Percentiles rank a stretch among this genome's conserved stretches.
These are phyloP conservation scores for Aeoliscus strigatus DNA, from an alignment of 2,797 vertebrate genomes.

Conservation along the genomic window DNA sequence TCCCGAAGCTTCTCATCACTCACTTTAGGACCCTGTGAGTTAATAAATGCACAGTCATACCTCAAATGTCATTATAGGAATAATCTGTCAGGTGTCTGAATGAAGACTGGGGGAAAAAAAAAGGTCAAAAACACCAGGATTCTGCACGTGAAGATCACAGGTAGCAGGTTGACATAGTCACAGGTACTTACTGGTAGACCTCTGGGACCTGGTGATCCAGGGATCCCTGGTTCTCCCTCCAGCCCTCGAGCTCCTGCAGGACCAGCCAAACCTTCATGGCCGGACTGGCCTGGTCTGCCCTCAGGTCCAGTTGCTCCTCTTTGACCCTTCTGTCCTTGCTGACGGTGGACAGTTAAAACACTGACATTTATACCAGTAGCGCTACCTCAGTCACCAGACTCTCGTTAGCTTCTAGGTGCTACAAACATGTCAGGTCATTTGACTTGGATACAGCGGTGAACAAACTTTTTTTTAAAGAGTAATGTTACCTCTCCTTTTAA, in stretches of 20 bases:
- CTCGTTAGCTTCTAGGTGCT: no score
- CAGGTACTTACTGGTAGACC: constrained; percentile 74
- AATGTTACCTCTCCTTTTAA: constrained; percentile 73
- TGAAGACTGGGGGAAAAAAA: no score
- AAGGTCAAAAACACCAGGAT: no score
- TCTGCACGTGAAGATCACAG: no score
- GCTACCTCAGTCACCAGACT: no score
- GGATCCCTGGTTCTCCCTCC: constrained; percentile 73
- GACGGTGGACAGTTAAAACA: neutral
- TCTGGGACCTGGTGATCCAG: constrained; percentile 73
- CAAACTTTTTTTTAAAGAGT: no score
- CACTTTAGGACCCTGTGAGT: constrained; percentile 71
- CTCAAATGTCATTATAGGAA: no score
- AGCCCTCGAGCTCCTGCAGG: constrained; percentile 72
- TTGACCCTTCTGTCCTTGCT: constrained; percentile 73
- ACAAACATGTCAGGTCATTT: no score
- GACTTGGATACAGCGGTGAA: no score
- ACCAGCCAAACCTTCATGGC: constrained; percentile 72
- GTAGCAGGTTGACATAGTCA: no score
- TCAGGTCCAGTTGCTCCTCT: constrained; percentile 67
- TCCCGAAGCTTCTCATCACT: constrained; percentile 73
- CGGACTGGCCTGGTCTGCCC: constrained; percentile 73
- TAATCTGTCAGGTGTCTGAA: no score
- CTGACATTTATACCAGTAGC: neutral
- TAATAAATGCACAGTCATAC: neutral